A percentile compares a stretch with the other conserved stretches of the same genome.
phyloP scores from a whole-genome alignment of 2,888 invertebrate species.

The Drosophila pseudotakahashii region DNA sequence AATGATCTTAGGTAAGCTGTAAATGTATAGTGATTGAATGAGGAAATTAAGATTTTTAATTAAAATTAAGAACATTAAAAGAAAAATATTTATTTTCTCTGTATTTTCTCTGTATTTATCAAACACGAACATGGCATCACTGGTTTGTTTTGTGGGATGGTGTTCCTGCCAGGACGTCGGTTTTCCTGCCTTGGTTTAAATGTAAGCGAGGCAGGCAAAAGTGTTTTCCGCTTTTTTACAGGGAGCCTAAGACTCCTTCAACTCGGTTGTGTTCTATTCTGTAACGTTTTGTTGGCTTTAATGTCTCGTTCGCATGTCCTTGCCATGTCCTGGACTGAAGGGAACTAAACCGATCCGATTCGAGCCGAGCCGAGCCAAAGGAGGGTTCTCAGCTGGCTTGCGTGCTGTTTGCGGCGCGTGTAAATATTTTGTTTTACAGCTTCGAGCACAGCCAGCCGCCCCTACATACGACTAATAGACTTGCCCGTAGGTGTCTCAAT shows the following conservation, averaged over 20 bases:
- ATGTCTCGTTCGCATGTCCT: slow-evolving; percentile 76
- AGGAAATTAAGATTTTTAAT: no score
- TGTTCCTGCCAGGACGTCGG: slow-evolving; percentile 40
- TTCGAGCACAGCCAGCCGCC: slow-evolving; percentile 55
- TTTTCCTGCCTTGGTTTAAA: slow-evolving; percentile 69
- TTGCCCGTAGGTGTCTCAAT: slow-evolving; percentile 71
- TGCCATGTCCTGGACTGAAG: slow-evolving; percentile 17
- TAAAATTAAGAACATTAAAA: no score
- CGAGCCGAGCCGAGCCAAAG: slow-evolving; percentile 32
- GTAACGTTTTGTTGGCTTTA: slow-evolving; percentile 63
- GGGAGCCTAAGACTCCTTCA: slow-evolving; percentile 43
- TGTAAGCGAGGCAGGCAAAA: slow-evolving; percentile 48
- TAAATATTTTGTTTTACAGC: slow-evolving; percentile 81
- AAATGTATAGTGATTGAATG: no score
- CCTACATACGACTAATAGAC: slow-evolving; percentile 39
- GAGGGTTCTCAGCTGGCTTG: slow-evolving; percentile 53
- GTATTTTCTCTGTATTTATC: neutral
- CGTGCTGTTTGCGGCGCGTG: slow-evolving; percentile 71
- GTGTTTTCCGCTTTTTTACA: slow-evolving; percentile 33
- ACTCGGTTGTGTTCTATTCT: slow-evolving; percentile 20
- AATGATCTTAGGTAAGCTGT: no score
- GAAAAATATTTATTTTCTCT: neutral
- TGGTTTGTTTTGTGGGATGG: slow-evolving; percentile 3
- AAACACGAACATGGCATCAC: neutral
- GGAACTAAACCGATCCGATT: slow-evolving; percentile 29